Evolutionary conservation across 2,797 vertebrate genomes (phyloP).

Genomic region (Peromyscus eremicus): DNA sequence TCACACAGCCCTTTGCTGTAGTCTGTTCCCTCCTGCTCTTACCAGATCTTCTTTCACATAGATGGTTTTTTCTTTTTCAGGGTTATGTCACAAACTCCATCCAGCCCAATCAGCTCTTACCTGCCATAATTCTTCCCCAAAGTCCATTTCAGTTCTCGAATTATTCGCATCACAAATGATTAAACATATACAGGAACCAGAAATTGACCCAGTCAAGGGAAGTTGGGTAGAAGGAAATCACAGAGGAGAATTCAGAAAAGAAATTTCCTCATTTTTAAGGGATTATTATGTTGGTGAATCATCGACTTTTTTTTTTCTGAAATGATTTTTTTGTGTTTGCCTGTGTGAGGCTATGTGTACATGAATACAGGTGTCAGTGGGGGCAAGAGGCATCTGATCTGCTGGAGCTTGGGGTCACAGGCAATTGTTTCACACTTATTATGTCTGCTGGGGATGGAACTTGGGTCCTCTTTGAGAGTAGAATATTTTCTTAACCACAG

Average conservation of each 20-base stretch:
- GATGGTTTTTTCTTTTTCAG: background rate
- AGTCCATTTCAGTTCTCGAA: background rate
- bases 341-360: background rate
- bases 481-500: background rate
- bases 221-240: constrained; percentile 64
- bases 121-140: background rate
- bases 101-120: background rate
- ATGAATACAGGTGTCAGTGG: background rate
- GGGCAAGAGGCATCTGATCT: background rate
- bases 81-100: background rate
- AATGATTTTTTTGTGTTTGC: background rate
- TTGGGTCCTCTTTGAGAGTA: background rate
- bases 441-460: background rate
- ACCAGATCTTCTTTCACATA: background rate
- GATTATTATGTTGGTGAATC: constrained; percentile 49
- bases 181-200: constrained; percentile 41
- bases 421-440: background rate
- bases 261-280: constrained; percentile 35
- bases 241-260: background rate
- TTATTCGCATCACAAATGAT: background rate
- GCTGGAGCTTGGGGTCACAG: background rate
- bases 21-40: background rate
- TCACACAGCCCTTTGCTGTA: background rate
- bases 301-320: background rate
- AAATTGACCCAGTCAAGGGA: background rate